Base-by-base conservation (phyloP, 1,140 invertebrate species). In the Zaprionus vittiger region DNA sequence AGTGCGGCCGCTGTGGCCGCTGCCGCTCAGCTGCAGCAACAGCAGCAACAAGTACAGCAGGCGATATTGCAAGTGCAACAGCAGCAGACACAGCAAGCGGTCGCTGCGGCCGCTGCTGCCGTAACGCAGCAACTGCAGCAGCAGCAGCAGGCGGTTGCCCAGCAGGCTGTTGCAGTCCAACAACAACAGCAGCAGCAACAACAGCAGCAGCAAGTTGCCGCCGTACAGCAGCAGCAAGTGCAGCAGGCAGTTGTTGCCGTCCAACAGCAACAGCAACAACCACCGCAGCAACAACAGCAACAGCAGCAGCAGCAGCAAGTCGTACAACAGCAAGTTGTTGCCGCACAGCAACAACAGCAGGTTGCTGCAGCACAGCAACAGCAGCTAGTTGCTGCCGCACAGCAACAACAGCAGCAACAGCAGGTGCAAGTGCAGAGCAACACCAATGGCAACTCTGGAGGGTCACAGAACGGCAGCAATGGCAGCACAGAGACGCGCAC, bases 1-100 rank as follows among this genome's bases (percentile, higher is more conserved):
- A 79, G 79, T 61, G 91, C 84, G 26, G 81, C 91, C 24, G 84
- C 90, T 22, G 91, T 89, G 26, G 86, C 91, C 26, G 91, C 91
- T 31, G 97, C 98, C 92, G 97, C 98, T 93, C 97, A 74, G 96
- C 49, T 89, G 75, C 92, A 92, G 67, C 92, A 92, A 49, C 83
- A 87, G 74, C 91, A 93, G 70, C 92, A 92, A 70, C 92, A 93
- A 69, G 91, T 92, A 52, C 91, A 92, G 73, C 92, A 93, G 66
- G 90, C 87, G n/a, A 92, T 92, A 67, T 61, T 92, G 69, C 91
- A 92, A 75, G 90, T 92, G 73, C 91, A 92, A 63, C 92, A 92
- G 59, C 92, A 93, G 80, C 91, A 93, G 79, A 91, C 89, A 81
- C 91, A 92, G 67, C 97, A 93, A 95, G 97, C 94, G 96, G 98